Base-by-base conservation (phyloP, 2,888 invertebrate genomes). In the Noctuana brunneofusca region DNA sequence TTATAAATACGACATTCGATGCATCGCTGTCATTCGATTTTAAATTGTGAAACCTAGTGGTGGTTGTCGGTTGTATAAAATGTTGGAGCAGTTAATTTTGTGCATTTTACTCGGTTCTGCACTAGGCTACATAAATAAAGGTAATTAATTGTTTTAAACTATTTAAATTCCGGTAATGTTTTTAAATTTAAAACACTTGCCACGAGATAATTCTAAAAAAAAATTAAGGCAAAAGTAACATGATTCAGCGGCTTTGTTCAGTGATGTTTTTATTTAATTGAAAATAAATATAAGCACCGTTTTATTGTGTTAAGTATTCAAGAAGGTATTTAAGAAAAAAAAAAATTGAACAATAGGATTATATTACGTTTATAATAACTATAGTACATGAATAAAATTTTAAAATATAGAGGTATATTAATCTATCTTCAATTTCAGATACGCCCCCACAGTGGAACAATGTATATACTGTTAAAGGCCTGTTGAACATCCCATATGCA, bases 401-500 rank as follows among this genome's bases (percentile, higher is more conserved):
- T n/a, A n/a, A n/a, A n/a, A n/a, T n/a, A n/a, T n/a, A n/a, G n/a
- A n/a, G n/a, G n/a, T n/a, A n/a, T n/a, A n/a, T 16, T 16, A 41
- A 16, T 30, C 50, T 53, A 35, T 46, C 38, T 35, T 54, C 27
- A 54, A 43, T 56, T 72, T 0, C 70, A 90, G 90, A 82, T 41
- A 46, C 76, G 6, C 85, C 92, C 1, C 96, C 96, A 14, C 85
- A 87, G 82, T 97, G 97, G 94, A 96, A 93, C 74, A 79, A 92
- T 0, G 93, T 93, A 0, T 97, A 97, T 77, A 94, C 95, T 0
- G 95, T 95, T 0, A 95, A 95, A 76, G 97, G 97, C 3, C 92
- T 94, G 3, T 85, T 98, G 24, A 94, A 93, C 70, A 96, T 99
- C 69, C 98, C 99, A 0, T 99, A 98, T 88, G 98, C 98, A 0